Evolutionary conservation across 2,888 invertebrate genomes (phyloP), one percentile per base, ranked within the genome.

Genomic region (Thereva unica): DNA sequence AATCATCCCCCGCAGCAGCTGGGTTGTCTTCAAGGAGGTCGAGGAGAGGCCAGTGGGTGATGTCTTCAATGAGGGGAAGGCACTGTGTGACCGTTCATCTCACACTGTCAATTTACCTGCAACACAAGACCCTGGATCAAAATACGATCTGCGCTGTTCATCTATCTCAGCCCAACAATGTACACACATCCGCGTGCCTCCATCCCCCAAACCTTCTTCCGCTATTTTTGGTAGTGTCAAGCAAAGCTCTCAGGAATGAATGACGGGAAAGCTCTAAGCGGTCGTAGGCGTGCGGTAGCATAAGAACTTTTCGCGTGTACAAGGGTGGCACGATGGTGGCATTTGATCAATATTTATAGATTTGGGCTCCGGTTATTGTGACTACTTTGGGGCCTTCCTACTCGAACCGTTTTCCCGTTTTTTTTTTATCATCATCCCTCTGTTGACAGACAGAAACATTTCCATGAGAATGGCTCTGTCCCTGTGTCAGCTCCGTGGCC

Each of bases 271-370:
- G 37, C 35, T 10, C 7, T 8, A 37, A 56, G 23, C 8, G 37
- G 35, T 35, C 35, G 54, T 53, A 54, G 54, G 64, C 52, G 64
- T 64, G 6, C 53, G 37, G 38, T 23, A 23, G 64, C 45, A 54
- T 64, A 64, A 64, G 64, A 47, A 44, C 9, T 47, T 64, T 54
- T 64, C 53, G 44, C 64, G 64, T 64, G 64, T 54, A 42, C 64
- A 54, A 64, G 64, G 64, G 64, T 54, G 63, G 50, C 10, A 23
- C 23, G 23, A 23, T 23, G 23, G 23, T 23, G 23, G 23, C 23
- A 23, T 55, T 52, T 52, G 54, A 64, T 64, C 64, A 54, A 64
- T 64, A 64, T 64, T 64, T 64, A 54, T 54, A 54, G 64, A 54
- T 54, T 64, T 64, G 49, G 49, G 45, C 59, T 49, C 38, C 47